Evolutionary conservation across 2,888 invertebrate genomes (phyloP).

Genomic region (Lithophane socia): DNA sequence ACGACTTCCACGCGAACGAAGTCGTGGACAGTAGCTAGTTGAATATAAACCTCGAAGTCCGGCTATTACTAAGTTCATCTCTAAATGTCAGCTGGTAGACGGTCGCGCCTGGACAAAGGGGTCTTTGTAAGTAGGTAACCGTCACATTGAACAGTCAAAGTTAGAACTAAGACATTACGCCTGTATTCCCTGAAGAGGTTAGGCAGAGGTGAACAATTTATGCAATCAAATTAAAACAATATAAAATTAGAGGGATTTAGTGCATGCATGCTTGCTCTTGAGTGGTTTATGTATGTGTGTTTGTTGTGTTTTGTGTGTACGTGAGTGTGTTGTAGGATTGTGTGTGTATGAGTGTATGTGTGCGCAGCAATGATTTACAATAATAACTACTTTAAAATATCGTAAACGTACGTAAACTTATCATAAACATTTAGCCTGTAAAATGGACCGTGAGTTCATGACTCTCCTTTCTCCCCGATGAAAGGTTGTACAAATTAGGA

Average conservation of each 20-base stretch:
- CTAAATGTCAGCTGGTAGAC: background rate
- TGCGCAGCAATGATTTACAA: background rate
- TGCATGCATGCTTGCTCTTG: too few relatives aligned
- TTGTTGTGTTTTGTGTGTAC: too few relatives aligned
- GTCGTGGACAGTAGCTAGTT: background rate
- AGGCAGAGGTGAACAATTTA: background rate
- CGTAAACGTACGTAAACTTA: background rate
- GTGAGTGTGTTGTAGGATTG: too few relatives aligned
- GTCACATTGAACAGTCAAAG: background rate
- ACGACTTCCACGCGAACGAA: background rate
- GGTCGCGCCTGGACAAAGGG: background rate
- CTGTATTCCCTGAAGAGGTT: background rate
- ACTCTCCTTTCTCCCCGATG: background rate
- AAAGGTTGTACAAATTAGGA: background rate
- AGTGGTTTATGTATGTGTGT: too few relatives aligned
- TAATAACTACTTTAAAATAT: background rate
- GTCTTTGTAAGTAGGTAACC: background rate
- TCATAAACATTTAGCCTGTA: background rate
- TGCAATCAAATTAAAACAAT: too few relatives aligned
- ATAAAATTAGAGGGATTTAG: too few relatives aligned
- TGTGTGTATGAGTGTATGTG: too few relatives aligned
- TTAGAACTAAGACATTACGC: background rate
- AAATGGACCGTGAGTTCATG: background rate
- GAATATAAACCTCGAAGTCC: background rate
- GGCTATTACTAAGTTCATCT: background rate